phyloP scores from a whole-genome alignment of 2,888 invertebrate species.

The Dorcus parallelipipedus region DNA sequence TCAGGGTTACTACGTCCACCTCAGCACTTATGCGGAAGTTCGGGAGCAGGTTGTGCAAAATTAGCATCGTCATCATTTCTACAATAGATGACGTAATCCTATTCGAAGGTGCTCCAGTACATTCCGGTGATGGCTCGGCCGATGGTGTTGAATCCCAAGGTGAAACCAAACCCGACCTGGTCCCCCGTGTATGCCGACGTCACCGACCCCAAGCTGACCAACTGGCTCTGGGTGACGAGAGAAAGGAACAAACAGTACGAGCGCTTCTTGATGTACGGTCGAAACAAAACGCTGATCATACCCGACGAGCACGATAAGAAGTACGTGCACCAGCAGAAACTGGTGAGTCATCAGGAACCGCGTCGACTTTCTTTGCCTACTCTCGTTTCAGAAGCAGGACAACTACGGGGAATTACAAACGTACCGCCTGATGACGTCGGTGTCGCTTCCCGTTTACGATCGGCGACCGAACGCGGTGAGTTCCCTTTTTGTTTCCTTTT shows the following conservation, averaged over 20 bases:
- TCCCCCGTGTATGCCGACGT: constrained; percentile 94
- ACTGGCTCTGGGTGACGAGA: constrained; percentile 84
- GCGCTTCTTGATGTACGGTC: constrained; percentile 65
- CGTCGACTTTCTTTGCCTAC: not conserved
- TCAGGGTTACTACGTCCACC: constrained; percentile 90
- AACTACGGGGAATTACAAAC: constrained; percentile 62
- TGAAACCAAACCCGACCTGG: constrained; percentile 88
- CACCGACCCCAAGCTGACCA: constrained; percentile 86
- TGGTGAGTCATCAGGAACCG: constrained; percentile 34
- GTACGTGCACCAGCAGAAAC: constrained; percentile 53
- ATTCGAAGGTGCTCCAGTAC: constrained; percentile 68
- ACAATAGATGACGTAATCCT: constrained; percentile 18
- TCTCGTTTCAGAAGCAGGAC: constrained; percentile 55
- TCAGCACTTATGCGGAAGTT: constrained; percentile 95
- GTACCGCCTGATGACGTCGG: constrained; percentile 86
- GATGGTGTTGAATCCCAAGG: constrained; percentile 78
- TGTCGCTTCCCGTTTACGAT: constrained; percentile 92
- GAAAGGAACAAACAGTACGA: constrained; percentile 78
- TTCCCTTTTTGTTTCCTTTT: constrained; percentile 18
- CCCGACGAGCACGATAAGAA: constrained; percentile 63
- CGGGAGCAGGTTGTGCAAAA: constrained; percentile 73
- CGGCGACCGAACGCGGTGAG: constrained; percentile 80
- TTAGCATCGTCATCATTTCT: too few relatives aligned
- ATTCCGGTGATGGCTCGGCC: constrained; percentile 96
- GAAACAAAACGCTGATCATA: constrained; percentile 58